Conservation (phyloP, 2,888 invertebrate genomes). For the Melitaea athalia region DNA sequence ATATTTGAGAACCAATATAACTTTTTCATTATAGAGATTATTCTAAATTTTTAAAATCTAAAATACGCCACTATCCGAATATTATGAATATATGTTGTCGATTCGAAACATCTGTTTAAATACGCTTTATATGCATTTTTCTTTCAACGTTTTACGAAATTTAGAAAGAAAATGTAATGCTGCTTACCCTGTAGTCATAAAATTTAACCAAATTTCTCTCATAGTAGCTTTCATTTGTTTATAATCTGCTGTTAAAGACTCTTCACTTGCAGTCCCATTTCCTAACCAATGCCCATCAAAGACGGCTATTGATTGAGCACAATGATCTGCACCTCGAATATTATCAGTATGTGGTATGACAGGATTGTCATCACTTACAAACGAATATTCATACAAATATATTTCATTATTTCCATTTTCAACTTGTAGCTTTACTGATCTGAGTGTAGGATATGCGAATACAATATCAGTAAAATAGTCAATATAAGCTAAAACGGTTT, state of each 20-base stretch:
- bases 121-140: too few species aligned
- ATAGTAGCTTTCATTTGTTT: slow-evolving; percentile 43
- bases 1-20: too few species aligned
- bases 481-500: slow-evolving; percentile 40
- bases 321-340: slow-evolving; percentile 51
- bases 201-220: slow-evolving; percentile 43
- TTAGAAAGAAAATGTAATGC: background rate
- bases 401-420: slow-evolving; percentile 45
- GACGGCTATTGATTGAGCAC: slow-evolving; percentile 47
- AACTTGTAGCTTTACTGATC: slow-evolving; percentile 44
- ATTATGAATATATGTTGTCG: too few species aligned
- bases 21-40: too few species aligned
- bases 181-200: slow-evolving; percentile 39
- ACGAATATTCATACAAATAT: slow-evolving; percentile 56
- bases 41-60: too few species aligned
- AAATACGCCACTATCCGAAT: too few species aligned
- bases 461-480: slow-evolving; percentile 57
- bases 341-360: slow-evolving; percentile 46
- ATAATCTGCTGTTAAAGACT: slow-evolving; percentile 42
- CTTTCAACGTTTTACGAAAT: background rate
- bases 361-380: slow-evolving; percentile 44
- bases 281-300: slow-evolving; percentile 38
- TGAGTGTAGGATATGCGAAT: slow-evolving; percentile 47
- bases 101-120: too few species aligned
- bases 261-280: slow-evolving; percentile 36